Conservation (phyloP, 2,888 invertebrate species). For the Melanchra persicariae region DNA sequence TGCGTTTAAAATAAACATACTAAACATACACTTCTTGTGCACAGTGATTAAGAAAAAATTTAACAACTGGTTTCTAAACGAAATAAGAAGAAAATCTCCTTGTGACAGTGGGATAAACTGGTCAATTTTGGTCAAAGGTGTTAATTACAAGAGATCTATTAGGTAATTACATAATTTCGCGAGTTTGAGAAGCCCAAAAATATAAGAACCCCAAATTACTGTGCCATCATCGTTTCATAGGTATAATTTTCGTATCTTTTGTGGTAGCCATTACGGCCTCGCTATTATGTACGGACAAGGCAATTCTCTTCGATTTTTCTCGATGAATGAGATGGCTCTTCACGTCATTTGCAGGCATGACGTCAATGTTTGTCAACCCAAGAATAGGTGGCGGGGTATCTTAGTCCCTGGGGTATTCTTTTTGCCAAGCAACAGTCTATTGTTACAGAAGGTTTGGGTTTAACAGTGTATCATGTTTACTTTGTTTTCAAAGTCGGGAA, state of each 20-base stretch:
- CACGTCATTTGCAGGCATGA: constrained; percentile 54
- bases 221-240: constrained; percentile 19
- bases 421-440: too few species aligned
- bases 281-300: constrained; percentile 49
- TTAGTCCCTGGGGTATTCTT: too few species aligned
- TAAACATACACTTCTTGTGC: too few species aligned
- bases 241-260: constrained; percentile 47
- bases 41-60: too few species aligned
- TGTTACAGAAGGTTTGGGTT: not conserved
- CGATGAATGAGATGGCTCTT: constrained; percentile 62
- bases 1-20: too few species aligned
- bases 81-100: too few species aligned
- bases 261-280: constrained; percentile 33
- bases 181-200: not conserved
- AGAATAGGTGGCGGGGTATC: not conserved
- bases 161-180: not conserved
- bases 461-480: not conserved
- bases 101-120: too few species aligned
- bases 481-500: too few species aligned
- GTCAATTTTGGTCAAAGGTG: too few species aligned
- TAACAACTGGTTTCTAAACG: too few species aligned
- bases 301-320: constrained; percentile 53
- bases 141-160: not conserved
- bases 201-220: constrained; percentile 19
- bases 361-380: constrained; percentile 45